These are phyloP conservation scores for Oreohelix idahoensis DNA, from an alignment of 1,140 invertebrate genomes.

Conservation along the genomic window DNA sequence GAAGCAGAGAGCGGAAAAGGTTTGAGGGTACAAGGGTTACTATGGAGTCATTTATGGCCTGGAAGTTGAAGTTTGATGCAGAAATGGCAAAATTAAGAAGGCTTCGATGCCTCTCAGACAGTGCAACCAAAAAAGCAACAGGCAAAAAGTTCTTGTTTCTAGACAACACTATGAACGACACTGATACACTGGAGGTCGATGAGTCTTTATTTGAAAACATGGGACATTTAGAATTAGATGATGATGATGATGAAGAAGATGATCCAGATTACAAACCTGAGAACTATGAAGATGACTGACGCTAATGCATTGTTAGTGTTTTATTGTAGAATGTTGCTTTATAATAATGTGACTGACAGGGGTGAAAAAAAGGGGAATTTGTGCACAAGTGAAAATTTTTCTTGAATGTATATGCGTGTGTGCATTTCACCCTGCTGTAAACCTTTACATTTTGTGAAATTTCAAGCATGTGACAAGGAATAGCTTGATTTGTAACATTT, in stretches of 20 bases:
- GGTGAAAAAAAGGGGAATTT: no score
- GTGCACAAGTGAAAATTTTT: no score
- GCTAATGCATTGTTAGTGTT: not conserved
- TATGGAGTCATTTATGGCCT: slow-evolving; percentile 95
- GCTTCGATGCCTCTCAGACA: slow-evolving; percentile 76
- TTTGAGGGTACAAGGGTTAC: slow-evolving; percentile 96
- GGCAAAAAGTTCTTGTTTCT: slow-evolving; percentile 93
- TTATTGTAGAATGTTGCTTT: not conserved
- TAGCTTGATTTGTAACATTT: no score
- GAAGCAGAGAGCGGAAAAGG: slow-evolving; percentile 91
- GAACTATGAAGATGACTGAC: slow-evolving; percentile 26
- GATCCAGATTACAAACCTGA: slow-evolving; percentile 41
- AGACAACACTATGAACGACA: slow-evolving; percentile 93
- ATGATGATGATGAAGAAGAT: slow-evolving; percentile 74
- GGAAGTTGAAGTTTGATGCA: slow-evolving; percentile 94
- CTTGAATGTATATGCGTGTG: no score
- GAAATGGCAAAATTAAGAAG: slow-evolving; percentile 85
- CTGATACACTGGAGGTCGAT: slow-evolving; percentile 90
- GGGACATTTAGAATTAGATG: slow-evolving; percentile 88
- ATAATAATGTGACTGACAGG: no score
- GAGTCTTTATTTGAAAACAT: slow-evolving; percentile 94
- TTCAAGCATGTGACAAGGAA: no score
- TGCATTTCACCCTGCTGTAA: no score
- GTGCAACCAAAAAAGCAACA: slow-evolving; percentile 69
- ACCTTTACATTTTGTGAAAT: no score